Evolutionary conservation across 1,140 invertebrate genomes (phyloP).

Genomic region (Tribolium castaneum): DNA sequence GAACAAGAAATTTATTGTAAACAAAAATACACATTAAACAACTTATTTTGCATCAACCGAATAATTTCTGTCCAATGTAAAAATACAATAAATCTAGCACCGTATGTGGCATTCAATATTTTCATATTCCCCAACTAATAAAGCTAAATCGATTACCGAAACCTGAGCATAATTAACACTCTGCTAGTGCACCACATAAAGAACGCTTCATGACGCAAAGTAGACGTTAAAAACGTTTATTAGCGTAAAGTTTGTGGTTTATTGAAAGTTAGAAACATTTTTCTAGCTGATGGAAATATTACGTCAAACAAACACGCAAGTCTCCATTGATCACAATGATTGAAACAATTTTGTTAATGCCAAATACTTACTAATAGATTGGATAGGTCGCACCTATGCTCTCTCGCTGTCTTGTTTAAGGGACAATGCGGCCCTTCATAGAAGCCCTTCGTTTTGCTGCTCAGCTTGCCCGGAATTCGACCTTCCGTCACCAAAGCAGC

Average conservation of each 20-base stretch:
- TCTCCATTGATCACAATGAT: background rate
- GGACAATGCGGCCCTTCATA: slow-evolving; percentile 79
- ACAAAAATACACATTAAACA: too few relatives aligned
- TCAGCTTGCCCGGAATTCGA: slow-evolving; percentile 71
- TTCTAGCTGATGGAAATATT: background rate
- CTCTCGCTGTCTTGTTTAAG: slow-evolving; percentile 62
- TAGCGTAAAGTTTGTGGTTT: background rate
- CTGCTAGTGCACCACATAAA: background rate
- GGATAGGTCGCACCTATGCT: slow-evolving; percentile 69
- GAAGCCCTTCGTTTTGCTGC: slow-evolving; percentile 68
- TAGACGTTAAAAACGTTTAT: background rate
- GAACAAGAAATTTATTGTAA: too few relatives aligned
- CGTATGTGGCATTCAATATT: too few relatives aligned
- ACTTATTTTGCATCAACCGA: background rate
- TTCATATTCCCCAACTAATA: too few relatives aligned
- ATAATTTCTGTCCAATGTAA: too few relatives aligned
- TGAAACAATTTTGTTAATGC: background rate
- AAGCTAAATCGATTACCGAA: background rate
- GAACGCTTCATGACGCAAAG: background rate
- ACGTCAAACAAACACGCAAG: background rate
- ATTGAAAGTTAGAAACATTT: background rate
- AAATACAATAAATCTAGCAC: too few relatives aligned
- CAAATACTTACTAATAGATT: slow-evolving; percentile 68
- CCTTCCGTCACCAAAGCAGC: slow-evolving; percentile 77
- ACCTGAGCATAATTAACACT: background rate